These are phyloP conservation scores for Carabus problematicus DNA, from an alignment of 2,888 invertebrate species.

Conservation along the genomic window DNA sequence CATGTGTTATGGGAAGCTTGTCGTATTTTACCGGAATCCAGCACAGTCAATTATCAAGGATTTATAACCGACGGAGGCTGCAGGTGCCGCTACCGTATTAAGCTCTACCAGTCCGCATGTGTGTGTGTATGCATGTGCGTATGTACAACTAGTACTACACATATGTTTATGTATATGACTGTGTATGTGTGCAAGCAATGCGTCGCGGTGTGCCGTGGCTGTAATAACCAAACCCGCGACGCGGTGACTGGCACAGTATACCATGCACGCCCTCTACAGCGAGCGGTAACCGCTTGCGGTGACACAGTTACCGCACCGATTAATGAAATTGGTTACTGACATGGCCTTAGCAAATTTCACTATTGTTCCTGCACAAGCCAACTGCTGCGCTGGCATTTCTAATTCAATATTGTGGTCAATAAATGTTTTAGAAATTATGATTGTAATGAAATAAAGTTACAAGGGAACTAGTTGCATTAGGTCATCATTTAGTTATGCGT, in stretches of 20 bases:
- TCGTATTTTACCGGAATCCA: constrained; percentile 43
- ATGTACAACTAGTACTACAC: background rate
- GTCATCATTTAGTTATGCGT: too few relatives aligned
- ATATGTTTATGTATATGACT: background rate
- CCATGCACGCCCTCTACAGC: background rate
- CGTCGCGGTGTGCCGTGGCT: constrained; percentile 4
- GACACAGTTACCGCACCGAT: constrained; percentile 32
- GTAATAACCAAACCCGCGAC: constrained; percentile 1
- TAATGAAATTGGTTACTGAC: constrained; percentile 41
- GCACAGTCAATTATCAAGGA: constrained; percentile 57
- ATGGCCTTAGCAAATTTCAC: constrained; percentile 29
- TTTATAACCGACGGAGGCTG: constrained; percentile 53
- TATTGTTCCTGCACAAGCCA: constrained; percentile 7
- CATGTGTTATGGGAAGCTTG: constrained; percentile 40
- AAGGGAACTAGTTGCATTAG: too few relatives aligned
- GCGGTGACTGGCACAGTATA: constrained; percentile 2
- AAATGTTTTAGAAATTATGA: too few relatives aligned
- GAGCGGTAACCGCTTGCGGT: constrained; percentile 31
- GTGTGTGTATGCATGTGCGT: background rate
- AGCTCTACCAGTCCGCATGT: constrained; percentile 12
- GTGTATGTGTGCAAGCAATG: background rate
- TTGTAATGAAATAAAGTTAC: too few relatives aligned
- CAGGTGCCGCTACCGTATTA: constrained; percentile 35
- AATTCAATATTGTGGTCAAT: too few relatives aligned
- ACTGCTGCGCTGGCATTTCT: too few relatives aligned